Evolutionary conservation across 2,113 vertebrate species (phyloP).

Genomic region (Syngnathoides biaculeatus): DNA sequence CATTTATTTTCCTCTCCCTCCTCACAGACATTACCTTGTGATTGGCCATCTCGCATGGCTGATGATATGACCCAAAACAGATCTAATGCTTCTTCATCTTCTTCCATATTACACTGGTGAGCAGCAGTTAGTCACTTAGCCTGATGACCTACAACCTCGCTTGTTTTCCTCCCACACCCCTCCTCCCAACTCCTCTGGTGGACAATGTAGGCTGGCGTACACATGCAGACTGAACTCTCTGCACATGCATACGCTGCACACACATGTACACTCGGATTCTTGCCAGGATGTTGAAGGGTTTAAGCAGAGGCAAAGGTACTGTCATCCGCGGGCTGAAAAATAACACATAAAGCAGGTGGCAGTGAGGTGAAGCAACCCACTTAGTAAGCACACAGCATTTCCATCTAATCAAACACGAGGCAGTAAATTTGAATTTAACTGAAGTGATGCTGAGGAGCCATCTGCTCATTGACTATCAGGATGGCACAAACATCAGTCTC

Average conservation of each 20-base stretch:
- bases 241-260: too few relatives aligned
- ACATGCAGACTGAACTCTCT: conserved; percentile 31
- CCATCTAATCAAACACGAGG: conserved; percentile 42
- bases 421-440: conserved; percentile 23
- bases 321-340: conserved; percentile 32
- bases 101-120: conserved; percentile 20
- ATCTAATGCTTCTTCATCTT: conserved; percentile 16
- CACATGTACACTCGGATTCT: too few relatives aligned
- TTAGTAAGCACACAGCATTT: conserved; percentile 52
- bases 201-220: conserved; percentile 27
- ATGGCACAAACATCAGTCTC: conserved; percentile 26
- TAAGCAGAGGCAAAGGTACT: conserved; percentile 50
- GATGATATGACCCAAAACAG: background rate
- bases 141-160: background rate
- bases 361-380: conserved; percentile 25
- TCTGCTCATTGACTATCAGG: conserved; percentile 54
- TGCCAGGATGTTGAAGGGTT: conserved; percentile 47
- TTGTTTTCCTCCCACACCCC: background rate
- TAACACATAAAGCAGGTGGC: conserved; percentile 17
- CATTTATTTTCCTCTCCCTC: background rate
- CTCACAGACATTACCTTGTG: conserved; percentile 11
- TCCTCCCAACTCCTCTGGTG: background rate
- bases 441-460: conserved; percentile 34
- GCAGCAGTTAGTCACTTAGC: conserved; percentile 22
- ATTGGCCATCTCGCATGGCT: conserved; percentile 3